Percentiles rank a stretch among this genome's conserved stretches.
Conservation (phyloP, 2,888 invertebrate species). For the Alentia gelatinosa region DNA sequence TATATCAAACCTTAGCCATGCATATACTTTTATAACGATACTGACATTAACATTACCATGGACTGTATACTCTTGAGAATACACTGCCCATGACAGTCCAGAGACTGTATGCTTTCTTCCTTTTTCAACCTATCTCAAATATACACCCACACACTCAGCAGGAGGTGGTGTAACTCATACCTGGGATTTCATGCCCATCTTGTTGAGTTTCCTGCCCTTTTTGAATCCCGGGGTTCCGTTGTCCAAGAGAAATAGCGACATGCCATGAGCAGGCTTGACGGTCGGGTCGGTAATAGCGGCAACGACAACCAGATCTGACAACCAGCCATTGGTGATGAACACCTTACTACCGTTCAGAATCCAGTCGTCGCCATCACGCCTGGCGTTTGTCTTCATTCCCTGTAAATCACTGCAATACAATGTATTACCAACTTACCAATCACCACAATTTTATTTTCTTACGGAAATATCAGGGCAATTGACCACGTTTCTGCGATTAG, state of each 20-base stretch:
- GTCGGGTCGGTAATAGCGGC: slow-evolving; percentile 80
- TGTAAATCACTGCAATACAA: slow-evolving; percentile 79
- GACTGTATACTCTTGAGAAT: neutral
- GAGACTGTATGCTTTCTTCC: no score
- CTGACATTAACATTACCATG: neutral
- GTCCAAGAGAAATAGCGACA: slow-evolving; percentile 81
- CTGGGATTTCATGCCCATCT: slow-evolving; percentile 80
- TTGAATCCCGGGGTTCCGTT: slow-evolving; percentile 80
- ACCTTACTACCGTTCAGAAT: slow-evolving; percentile 82
- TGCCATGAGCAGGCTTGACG: slow-evolving; percentile 81
- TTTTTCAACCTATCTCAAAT: no score
- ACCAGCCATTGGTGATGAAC: slow-evolving; percentile 81
- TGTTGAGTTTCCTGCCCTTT: slow-evolving; percentile 80
- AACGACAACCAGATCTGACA: slow-evolving; percentile 80
- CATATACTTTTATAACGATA: no score
- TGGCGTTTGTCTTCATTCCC: slow-evolving; percentile 80
- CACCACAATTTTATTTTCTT: no score
- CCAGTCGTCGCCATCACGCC: slow-evolving; percentile 80
- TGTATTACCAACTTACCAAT: no score
- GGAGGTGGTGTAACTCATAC: no score
- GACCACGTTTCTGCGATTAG: no score
- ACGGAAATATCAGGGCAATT: no score
- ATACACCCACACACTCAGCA: no score
- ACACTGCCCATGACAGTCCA: no score
- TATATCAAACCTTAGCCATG: no score